A percentile compares a stretch with the other conserved stretches of the same genome.
phyloP scores from a whole-genome alignment of 1,140 invertebrate species.

The Brachionus rotundiformis region DNA sequence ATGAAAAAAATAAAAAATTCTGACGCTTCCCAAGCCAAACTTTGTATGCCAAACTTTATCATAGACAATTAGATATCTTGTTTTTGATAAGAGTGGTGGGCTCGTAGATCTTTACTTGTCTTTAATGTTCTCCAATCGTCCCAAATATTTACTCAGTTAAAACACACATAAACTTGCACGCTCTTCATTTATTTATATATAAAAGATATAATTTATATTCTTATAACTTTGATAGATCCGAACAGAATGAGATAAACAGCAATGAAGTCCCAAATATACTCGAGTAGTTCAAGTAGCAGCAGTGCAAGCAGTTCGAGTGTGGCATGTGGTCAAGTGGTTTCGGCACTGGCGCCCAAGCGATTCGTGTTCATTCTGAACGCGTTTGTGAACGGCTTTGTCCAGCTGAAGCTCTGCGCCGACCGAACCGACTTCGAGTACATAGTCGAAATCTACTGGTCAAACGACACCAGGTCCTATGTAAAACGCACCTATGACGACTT shows the following conservation, averaged over 20 bases:
- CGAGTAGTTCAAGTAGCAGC: neutral
- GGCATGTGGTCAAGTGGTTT: neutral
- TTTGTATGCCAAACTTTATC: neutral
- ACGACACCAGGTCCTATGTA: slow-evolving; percentile 34
- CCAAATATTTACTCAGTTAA: too few relatives aligned
- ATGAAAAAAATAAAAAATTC: too few relatives aligned
- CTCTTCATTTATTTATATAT: neutral
- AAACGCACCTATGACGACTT: slow-evolving; percentile 49
- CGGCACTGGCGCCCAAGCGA: neutral
- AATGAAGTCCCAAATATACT: slow-evolving; percentile 15
- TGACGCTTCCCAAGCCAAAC: neutral
- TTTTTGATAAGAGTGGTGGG: neutral
- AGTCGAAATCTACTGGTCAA: slow-evolving; percentile 36
- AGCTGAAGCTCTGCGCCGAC: slow-evolving; percentile 37
- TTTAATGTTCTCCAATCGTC: neutral
- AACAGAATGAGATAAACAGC: neutral
- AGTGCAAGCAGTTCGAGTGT: slow-evolving; percentile 1
- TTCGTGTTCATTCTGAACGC: slow-evolving; percentile 47
- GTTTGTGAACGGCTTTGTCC: slow-evolving; percentile 33
- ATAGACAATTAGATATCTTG: neutral
- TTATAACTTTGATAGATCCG: neutral
- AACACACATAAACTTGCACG: neutral
- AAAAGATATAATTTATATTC: too few relatives aligned
- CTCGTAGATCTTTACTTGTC: neutral
- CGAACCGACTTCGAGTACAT: slow-evolving; percentile 45